Evolutionary conservation across 2,113 vertebrate genomes (phyloP).

Genomic region (Chamaetylas fuelleborni): DNA sequence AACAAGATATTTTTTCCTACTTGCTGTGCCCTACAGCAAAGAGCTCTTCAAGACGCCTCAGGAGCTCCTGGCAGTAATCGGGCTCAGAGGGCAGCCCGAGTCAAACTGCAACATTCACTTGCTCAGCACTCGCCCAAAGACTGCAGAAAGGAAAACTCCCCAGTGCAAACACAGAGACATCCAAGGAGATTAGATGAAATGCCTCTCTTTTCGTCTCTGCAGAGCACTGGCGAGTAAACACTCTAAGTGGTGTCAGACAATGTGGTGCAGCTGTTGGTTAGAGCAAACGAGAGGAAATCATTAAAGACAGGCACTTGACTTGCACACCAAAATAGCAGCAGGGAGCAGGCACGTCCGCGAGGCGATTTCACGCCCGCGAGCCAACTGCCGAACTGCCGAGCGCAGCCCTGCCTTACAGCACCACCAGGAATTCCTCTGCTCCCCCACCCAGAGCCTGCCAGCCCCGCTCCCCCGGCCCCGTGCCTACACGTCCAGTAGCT

Average conservation of each 20-base stretch:
- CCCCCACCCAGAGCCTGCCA: constrained; percentile 24
- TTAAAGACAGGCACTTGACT: constrained; percentile 63
- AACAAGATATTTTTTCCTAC: neutral
- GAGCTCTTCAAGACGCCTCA: neutral
- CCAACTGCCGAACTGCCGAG: neutral
- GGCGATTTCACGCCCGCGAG: neutral
- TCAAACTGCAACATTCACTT: constrained; percentile 46
- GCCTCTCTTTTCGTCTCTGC: constrained; percentile 70
- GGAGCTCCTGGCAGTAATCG: neutral
- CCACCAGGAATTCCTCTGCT: neutral
- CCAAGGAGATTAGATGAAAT: constrained; percentile 69
- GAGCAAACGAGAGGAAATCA: constrained; percentile 63
- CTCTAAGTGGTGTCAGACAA: constrained; percentile 61
- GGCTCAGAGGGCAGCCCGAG: neutral
- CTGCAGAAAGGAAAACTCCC: constrained; percentile 17
- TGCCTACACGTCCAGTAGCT: constrained; percentile 69
- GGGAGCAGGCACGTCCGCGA: neutral
- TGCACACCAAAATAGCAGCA: constrained; percentile 55
- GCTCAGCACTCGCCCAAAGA: constrained; percentile 38
- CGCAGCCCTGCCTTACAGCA: neutral
- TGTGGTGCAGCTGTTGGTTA: constrained; percentile 75
- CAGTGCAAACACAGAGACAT: constrained; percentile 33
- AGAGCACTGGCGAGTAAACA: constrained; percentile 68
- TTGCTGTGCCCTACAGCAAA: neutral
- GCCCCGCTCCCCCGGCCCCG: neutral